phyloP scores from a whole-genome alignment of 1,140 invertebrate species.

The Trachelipus rathkii region DNA sequence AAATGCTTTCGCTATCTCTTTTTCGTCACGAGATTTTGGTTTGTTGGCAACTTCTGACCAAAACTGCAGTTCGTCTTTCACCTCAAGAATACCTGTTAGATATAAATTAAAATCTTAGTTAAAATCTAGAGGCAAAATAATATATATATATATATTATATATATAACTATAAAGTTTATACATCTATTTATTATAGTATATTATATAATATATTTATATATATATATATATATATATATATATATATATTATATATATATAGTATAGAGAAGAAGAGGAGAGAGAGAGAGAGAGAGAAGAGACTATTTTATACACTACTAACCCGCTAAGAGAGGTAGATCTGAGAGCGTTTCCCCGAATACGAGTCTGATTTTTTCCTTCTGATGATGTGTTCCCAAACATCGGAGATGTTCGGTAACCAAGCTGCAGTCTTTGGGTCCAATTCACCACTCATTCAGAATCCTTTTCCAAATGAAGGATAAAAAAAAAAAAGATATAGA shows the following conservation, averaged over 20 bases:
- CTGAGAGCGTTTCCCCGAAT: neutral
- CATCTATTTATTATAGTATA: too few species aligned
- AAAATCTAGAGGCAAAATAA: too few species aligned
- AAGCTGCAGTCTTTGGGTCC: constrained; percentile 57
- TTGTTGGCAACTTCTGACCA: constrained; percentile 53
- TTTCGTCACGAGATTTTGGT: constrained; percentile 45
- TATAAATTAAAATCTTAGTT: too few species aligned
- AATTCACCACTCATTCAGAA: constrained; percentile 54
- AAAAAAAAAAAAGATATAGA: too few species aligned
- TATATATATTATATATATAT: too few species aligned
- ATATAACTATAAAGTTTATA: too few species aligned
- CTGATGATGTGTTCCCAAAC: constrained; percentile 53
- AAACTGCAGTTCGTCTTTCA: constrained; percentile 56
- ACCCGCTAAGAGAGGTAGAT: neutral
- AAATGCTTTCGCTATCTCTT: constrained; percentile 48
- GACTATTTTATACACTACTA: constrained; percentile 14
- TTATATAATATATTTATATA: too few species aligned
- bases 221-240: too few species aligned
- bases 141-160: too few species aligned
- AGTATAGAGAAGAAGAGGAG: too few species aligned
- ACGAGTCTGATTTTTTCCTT: constrained; percentile 48
- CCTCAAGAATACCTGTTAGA: constrained; percentile 52
- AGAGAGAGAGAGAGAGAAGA: too few species aligned
- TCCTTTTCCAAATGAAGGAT: constrained; percentile 45
- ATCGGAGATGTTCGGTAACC: constrained; percentile 55